Conservation (phyloP, 2,113 vertebrate genomes). For the Lipophrys pholis region DNA sequence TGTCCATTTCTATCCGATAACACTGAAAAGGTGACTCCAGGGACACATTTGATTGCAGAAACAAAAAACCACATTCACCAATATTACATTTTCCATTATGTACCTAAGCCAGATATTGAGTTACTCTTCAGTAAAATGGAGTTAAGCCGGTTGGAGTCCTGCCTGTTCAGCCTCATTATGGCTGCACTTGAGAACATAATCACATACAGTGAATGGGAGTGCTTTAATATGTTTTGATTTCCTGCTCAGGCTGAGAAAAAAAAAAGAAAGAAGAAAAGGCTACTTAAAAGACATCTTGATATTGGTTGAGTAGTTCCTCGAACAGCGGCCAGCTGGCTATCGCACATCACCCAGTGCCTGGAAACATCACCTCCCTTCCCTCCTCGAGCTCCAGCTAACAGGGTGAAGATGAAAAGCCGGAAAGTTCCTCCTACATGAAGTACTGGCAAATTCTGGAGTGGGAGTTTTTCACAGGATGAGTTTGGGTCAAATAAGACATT, state of each 20-base stretch:
- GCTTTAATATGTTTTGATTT: constrained; percentile 10
- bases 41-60: constrained; percentile 11
- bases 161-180: neutral
- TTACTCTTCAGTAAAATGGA: constrained; percentile 10
- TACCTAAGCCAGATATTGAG: constrained; percentile 29
- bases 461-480: neutral
- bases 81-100: constrained; percentile 15
- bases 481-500: no score
- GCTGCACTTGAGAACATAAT: neutral
- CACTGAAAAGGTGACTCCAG: neutral
- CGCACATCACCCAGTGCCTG: neutral
- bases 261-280: neutral
- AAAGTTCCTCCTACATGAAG: neutral
- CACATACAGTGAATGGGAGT: neutral
- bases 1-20: neutral
- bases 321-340: constrained; percentile 37
- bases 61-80: constrained; percentile 5
- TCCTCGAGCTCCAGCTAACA: constrained; percentile 33
- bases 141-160: constrained; percentile 4
- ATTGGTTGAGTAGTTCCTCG: neutral
- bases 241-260: constrained; percentile 26
- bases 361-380: constrained; percentile 31
- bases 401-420: constrained; percentile 52
- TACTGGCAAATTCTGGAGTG: constrained; percentile 5
- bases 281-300: no score